Evolutionary conservation across 2,113 vertebrate genomes (phyloP).

Genomic region (Catagonus wagneri): DNA sequence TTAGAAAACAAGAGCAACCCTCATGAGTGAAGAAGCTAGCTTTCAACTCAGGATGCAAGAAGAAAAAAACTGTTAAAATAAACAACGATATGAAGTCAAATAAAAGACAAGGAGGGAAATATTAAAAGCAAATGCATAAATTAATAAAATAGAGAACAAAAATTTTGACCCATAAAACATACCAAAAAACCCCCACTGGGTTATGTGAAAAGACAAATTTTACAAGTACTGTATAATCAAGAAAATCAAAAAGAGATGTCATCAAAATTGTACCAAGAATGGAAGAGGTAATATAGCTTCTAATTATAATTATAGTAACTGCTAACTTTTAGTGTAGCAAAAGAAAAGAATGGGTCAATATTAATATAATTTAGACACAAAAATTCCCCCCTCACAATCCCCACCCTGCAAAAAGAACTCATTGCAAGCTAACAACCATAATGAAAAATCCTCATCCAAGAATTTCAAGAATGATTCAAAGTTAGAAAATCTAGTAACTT

Average conservation of each 20-base stretch:
- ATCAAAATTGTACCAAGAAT: background rate
- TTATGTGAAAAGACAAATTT: slow-evolving; percentile 38
- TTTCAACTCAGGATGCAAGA: background rate
- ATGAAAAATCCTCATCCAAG: background rate
- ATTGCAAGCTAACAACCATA: background rate
- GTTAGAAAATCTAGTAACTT: slow-evolving; percentile 47
- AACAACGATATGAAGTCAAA: background rate
- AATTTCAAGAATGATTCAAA: slow-evolving; percentile 22
- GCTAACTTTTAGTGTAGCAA: background rate
- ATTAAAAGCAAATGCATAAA: slow-evolving; percentile 2
- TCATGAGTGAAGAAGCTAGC: background rate
- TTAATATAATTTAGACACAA: background rate
- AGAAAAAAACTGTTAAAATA: slow-evolving; percentile 25
- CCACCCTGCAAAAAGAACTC: background rate
- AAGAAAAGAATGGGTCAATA: background rate
- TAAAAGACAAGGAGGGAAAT: background rate
- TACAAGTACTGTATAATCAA: background rate
- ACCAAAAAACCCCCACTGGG: background rate
- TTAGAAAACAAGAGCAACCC: background rate
- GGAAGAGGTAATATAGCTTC: background rate
- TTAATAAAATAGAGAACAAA: background rate
- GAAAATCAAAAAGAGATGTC: background rate
- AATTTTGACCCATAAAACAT: background rate
- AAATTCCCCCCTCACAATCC: background rate
- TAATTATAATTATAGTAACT: background rate